Conservation (phyloP, 2,113 vertebrate species). For the Pristiophorus japonicus region DNA sequence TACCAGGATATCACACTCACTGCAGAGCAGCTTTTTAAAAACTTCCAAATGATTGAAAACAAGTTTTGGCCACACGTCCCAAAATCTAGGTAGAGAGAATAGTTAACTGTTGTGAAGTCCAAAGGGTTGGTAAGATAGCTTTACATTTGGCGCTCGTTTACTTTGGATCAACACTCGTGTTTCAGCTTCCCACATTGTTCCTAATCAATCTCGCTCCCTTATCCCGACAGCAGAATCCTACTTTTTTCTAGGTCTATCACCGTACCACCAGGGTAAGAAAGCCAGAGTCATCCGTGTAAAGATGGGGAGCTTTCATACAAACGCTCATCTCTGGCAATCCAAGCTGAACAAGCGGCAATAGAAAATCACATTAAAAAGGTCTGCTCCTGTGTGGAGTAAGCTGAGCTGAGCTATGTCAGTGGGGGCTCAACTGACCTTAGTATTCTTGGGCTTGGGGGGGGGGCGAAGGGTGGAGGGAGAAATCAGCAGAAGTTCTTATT, state of each 20-base stretch:
- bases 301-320: neutral
- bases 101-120: neutral
- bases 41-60: neutral
- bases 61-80: neutral
- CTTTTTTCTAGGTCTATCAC: neutral
- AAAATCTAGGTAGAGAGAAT: neutral
- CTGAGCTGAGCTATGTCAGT: neutral
- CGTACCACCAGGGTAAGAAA: neutral
- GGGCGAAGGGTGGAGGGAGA: no score
- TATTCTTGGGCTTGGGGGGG: neutral
- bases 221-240: neutral
- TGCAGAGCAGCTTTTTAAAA: neutral
- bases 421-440: no score
- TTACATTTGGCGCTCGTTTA: neutral
- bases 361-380: neutral
- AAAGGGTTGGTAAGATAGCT: neutral
- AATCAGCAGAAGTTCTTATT: no score
- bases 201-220: neutral
- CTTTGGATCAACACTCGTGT: neutral
- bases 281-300: neutral
- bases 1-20: neutral
- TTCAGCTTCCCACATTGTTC: neutral
- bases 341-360: neutral
- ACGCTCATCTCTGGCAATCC: neutral
- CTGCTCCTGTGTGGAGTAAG: neutral